Evolutionary conservation across 2,888 invertebrate genomes (phyloP), one percentile per base, ranked within the genome.

Genomic region (Odiellus spinosus): DNA sequence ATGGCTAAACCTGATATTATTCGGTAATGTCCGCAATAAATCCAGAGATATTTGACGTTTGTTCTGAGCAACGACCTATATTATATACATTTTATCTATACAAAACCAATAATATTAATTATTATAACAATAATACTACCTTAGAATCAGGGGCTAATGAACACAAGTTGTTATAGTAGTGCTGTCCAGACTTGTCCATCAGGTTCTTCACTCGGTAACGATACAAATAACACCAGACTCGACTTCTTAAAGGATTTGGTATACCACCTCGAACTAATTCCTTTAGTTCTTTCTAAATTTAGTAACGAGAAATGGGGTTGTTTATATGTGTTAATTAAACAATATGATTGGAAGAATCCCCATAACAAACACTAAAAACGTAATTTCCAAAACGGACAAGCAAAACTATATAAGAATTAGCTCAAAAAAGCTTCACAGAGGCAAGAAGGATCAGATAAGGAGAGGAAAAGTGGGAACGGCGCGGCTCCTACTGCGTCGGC

Each of bases 21-120:
- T 63, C 1, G 72, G 72, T 70, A 73, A 71, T 1, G 72, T 73
- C 46, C 72, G 56, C 58, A 71, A 62, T 15, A 73, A 59, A 55
- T 72, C 72, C 36, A 72, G 59, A 21, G 65, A 65, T 42, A 72
- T 71, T 60, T 72, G 72, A 56, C 71, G 70, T 53, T 68, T 61
- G 56, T 71, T 68, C 15, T 61, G 60, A 8, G 63, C 60, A n/a
- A 67, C 65, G 54, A 63, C 58, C 70, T 71, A 56, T 38, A 14
- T 35, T n/a, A 35, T 3, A 14, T 4, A 2, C 12, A 34, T 12
- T 12, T 12, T 1, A 34, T 12, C 1, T 1, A 34, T 12, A 35
- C 35, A 4, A 35, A n/a, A 35, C 35, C 12, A 4, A n/a, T 35
- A 35, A 35, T 14, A 35, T 4, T 3, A 4, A 35, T 2, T 35